Evolutionary conservation across 1,140 invertebrate genomes (phyloP).

Genomic region (Brachionus asplanchnoidis): DNA sequence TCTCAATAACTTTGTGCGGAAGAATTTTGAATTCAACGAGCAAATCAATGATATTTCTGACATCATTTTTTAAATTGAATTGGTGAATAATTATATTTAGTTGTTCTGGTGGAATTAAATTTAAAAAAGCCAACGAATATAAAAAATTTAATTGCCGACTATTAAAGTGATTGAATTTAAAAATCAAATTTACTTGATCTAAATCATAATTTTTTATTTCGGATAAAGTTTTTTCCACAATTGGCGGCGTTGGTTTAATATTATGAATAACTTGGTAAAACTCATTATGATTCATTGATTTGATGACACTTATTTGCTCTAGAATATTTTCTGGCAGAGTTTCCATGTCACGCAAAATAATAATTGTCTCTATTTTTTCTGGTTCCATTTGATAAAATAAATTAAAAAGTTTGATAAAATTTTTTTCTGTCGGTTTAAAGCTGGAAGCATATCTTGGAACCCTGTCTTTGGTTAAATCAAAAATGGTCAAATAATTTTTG

Average conservation of each 20-base stretch:
- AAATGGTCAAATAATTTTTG: background rate
- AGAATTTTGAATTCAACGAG: background rate
- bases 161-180: background rate
- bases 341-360: background rate
- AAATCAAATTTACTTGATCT: background rate
- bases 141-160: background rate
- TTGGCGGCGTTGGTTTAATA: background rate
- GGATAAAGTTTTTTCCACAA: background rate
- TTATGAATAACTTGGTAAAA: background rate
- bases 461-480: background rate
- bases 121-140: constrained; percentile 8
- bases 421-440: background rate
- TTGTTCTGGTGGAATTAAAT: background rate
- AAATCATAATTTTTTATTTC: background rate
- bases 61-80: background rate
- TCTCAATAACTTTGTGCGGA: background rate
- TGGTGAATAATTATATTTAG: background rate
- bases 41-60: background rate
- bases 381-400: background rate
- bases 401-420: background rate
- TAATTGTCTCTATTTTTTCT: background rate
- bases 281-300: background rate
- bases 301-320: background rate
- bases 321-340: background rate
- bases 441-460: background rate